Conservation (phyloP, 1,140 invertebrate genomes). For the Varroa destructor region DNA sequence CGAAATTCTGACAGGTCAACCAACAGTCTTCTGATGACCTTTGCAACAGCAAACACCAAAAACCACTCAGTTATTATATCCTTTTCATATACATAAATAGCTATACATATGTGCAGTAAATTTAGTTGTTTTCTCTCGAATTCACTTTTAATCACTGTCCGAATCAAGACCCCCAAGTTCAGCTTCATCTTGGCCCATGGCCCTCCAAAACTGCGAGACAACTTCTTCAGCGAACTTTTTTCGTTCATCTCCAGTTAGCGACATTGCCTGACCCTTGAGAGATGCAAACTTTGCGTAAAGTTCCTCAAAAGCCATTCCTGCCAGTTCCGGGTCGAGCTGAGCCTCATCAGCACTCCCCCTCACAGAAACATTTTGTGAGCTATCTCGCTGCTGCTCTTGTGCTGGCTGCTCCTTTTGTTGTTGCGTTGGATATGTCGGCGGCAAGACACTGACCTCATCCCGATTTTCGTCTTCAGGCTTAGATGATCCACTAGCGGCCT, state of each 20-base stretch:
- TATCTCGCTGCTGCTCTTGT: too few relatives aligned
- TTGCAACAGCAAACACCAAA: too few relatives aligned
- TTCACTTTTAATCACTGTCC: conserved; percentile 6
- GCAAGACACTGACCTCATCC: not conserved
- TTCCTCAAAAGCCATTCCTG: conserved; percentile 1
- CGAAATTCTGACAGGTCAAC: too few relatives aligned
- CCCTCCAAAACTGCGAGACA: conserved; percentile 18
- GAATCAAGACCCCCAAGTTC: conserved; percentile 3
- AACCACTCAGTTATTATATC: too few relatives aligned
- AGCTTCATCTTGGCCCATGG: conserved; percentile 16
- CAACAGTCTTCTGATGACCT: too few relatives aligned
- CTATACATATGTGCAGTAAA: too few relatives aligned
- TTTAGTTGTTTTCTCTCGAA: too few relatives aligned
- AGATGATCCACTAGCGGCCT: not conserved
- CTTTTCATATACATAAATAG: too few relatives aligned
- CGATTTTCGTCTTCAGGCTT: not conserved
- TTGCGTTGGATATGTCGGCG: too few relatives aligned
- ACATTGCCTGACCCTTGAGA: not conserved
- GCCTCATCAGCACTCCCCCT: not conserved
- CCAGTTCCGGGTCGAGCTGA: not conserved
- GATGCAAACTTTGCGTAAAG: conserved; percentile 7
- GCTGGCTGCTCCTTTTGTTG: too few relatives aligned
- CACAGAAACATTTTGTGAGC: too few relatives aligned
- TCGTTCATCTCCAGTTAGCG: not conserved
- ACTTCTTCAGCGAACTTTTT: conserved; percentile 20